A percentile compares a stretch with the other conserved stretches of the same genome.
Evolutionary conservation across 2,888 invertebrate genomes (phyloP).

Genomic region (Leptarthrus brevirostris): DNA sequence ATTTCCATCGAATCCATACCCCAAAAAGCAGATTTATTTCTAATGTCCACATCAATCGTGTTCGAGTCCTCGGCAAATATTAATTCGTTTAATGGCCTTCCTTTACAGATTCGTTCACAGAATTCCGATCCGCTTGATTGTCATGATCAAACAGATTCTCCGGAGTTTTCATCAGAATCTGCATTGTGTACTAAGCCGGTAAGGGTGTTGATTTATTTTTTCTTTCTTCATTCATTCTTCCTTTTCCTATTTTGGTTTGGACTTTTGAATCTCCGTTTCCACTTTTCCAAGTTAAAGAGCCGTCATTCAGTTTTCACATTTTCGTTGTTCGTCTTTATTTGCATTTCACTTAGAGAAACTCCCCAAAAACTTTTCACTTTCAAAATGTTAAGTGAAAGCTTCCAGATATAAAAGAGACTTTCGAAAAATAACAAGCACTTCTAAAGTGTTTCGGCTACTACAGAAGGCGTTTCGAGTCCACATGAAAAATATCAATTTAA

Average conservation of each 20-base stretch:
- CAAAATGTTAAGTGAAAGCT: conserved; percentile 12
- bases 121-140: neutral
- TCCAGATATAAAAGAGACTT: conserved; percentile 6
- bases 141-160: conserved; percentile 6
- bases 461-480: neutral
- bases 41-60: neutral
- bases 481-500: neutral
- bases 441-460: neutral
- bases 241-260: neutral
- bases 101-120: neutral
- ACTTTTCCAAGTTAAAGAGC: conserved; percentile 8
- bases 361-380: neutral
- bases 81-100: conserved; percentile 19
- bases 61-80: conserved; percentile 8
- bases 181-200: neutral
- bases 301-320: conserved; percentile 23
- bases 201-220: neutral
- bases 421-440: conserved; percentile 7
- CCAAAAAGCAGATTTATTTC: neutral
- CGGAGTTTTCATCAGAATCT: conserved; percentile 17
- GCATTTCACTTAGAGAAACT: conserved; percentile 12
- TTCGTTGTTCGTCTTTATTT: conserved; percentile 21
- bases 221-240: conserved; percentile 5
- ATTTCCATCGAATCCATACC: too few species aligned
- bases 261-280: neutral